A percentile compares a stretch with the other conserved stretches of the same genome.
phyloP scores from a whole-genome alignment of 1,140 invertebrate species.

The Nebria ingens region DNA sequence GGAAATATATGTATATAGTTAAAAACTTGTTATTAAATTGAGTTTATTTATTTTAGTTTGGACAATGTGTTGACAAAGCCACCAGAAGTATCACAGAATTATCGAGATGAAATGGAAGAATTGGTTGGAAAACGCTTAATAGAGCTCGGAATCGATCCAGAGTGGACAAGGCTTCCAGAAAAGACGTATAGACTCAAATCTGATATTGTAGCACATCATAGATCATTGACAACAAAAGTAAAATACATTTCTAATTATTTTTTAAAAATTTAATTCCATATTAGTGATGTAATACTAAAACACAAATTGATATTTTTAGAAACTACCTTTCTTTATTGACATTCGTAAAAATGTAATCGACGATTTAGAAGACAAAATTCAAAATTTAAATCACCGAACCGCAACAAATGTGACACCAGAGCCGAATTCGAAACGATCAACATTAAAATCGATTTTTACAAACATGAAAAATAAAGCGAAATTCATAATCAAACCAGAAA shows the following conservation, averaged over 20 bases:
- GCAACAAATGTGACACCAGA: neutral
- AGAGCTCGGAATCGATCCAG: constrained; percentile 26
- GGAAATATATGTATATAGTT: too few species aligned
- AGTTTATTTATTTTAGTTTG: too few species aligned
- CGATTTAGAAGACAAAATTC: constrained; percentile 16
- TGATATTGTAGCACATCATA: constrained; percentile 28
- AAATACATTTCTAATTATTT: constrained; percentile 8
- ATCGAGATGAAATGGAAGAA: constrained; percentile 21
- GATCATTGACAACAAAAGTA: constrained; percentile 24
- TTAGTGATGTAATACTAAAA: constrained; percentile 6
- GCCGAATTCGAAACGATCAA: neutral
- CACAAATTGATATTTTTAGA: constrained; percentile 13
- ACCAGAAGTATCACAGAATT: constrained; percentile 17
- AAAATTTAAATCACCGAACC: neutral
- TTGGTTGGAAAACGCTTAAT: constrained; percentile 20
- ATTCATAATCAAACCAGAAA: neutral
- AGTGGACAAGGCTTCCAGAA: constrained; percentile 27
- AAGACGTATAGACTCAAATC: constrained; percentile 24
- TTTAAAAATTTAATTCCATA: constrained; percentile 1
- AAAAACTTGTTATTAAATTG: too few species aligned
- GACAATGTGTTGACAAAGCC: too few species aligned
- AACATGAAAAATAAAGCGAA: constrained; percentile 2
- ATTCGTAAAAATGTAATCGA: constrained; percentile 16
- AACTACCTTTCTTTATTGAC: constrained; percentile 15
- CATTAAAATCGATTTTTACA: neutral